Percentiles rank a stretch among this genome's conserved stretches.
Conservation (phyloP, 1,140 invertebrate genomes). For the Arion vulgaris region DNA sequence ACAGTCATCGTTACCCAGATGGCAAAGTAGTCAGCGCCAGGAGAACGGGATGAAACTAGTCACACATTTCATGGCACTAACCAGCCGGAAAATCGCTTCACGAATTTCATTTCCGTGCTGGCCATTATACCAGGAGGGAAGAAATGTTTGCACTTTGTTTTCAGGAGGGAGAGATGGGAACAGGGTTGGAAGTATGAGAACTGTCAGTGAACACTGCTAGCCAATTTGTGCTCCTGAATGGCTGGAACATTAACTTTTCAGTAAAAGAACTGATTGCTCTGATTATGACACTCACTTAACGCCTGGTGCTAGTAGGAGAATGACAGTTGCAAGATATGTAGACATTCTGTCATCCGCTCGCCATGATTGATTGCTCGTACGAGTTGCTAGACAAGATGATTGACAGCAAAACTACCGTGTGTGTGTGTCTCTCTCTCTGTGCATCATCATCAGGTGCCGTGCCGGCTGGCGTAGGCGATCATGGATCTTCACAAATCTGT, state of each 20-base stretch:
- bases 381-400: too few species aligned
- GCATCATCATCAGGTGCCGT: too few species aligned
- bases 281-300: too few species aligned
- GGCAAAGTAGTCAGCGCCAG: not conserved
- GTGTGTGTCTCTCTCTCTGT: too few species aligned
- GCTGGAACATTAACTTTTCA: not conserved
- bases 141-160: not conserved
- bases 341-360: too few species aligned
- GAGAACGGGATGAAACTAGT: not conserved
- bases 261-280: not conserved
- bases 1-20: not conserved
- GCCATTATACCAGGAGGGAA: not conserved
- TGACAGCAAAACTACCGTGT: too few species aligned
- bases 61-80: slow-evolving; percentile 11
- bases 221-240: not conserved
- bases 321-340: too few species aligned
- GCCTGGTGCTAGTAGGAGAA: too few species aligned
- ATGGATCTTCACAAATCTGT: too few species aligned
- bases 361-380: too few species aligned
- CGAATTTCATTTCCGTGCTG: slow-evolving; percentile 2
- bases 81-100: slow-evolving; percentile 15
- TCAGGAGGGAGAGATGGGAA: not conserved
- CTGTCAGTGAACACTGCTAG: not conserved
- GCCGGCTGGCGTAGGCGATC: too few species aligned
- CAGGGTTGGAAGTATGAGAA: not conserved